A percentile compares a stretch with the other conserved stretches of the same genome.
Evolutionary conservation across 2,797 vertebrate genomes (phyloP).

Genomic region (Notolabrus celidotus): DNA sequence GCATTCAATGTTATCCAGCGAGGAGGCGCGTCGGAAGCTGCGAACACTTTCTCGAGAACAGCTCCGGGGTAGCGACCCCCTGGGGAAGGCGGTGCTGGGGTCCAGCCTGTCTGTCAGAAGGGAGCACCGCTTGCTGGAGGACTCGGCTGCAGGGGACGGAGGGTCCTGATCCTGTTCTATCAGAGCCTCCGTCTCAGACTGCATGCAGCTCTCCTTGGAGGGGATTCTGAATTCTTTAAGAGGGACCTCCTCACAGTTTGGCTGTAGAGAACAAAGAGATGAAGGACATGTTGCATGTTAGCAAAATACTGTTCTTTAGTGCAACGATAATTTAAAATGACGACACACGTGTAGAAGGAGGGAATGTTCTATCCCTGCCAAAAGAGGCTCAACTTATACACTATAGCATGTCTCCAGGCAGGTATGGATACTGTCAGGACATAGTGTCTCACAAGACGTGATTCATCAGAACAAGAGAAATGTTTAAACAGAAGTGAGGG

Average conservation of each 20-base stretch:
- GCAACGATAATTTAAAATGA: neutral
- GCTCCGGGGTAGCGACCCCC: slow-evolving; percentile 77
- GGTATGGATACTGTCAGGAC: slow-evolving; percentile 40
- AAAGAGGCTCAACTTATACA: neutral
- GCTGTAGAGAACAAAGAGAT: slow-evolving; percentile 68
- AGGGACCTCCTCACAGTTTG: slow-evolving; percentile 87
- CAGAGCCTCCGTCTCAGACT: slow-evolving; percentile 91
- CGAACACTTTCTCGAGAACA: slow-evolving; percentile 85
- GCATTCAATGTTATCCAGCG: slow-evolving; percentile 90
- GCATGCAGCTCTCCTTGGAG: slow-evolving; percentile 90
- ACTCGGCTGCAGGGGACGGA: slow-evolving; percentile 66
- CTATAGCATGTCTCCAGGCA: slow-evolving; percentile 19
- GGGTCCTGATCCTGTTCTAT: slow-evolving; percentile 88
- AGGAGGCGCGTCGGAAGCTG: slow-evolving; percentile 90
- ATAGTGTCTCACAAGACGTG: slow-evolving; percentile 13
- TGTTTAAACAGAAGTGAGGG: slow-evolving; percentile 41
- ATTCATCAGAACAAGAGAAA: slow-evolving; percentile 35
- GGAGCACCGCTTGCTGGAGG: slow-evolving; percentile 75
- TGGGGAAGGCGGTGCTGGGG: slow-evolving; percentile 69
- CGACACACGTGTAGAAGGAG: slow-evolving; percentile 7
- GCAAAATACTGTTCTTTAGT: too few species aligned
- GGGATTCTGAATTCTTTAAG: slow-evolving; percentile 90
- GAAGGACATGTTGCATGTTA: neutral
- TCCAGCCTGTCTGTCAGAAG: slow-evolving; percentile 80
- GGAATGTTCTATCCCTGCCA: neutral